Conservation (phyloP, 1,140 invertebrate genomes). For the Hylaeus anthracinus region DNA sequence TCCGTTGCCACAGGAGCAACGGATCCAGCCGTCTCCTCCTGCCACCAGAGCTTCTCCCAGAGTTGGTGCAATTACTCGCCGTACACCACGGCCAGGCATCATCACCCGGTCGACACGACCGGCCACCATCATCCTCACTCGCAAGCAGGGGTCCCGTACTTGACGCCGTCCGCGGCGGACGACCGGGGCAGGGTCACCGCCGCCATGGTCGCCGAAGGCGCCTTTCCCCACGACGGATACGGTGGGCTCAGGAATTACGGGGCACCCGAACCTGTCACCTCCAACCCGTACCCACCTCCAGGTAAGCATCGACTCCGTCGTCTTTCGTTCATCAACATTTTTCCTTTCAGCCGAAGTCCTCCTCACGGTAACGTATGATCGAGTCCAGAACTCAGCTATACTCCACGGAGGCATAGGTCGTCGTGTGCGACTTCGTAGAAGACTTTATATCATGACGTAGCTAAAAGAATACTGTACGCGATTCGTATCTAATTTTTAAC, state of each 20-base stretch:
- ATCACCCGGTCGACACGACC: slow-evolving; percentile 80
- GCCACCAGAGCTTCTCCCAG: slow-evolving; percentile 88
- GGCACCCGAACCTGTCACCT: slow-evolving; percentile 87
- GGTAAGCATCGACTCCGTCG: slow-evolving; percentile 81
- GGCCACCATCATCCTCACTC: slow-evolving; percentile 82
- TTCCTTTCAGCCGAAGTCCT: background rate
- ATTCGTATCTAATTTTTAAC: too few relatives aligned
- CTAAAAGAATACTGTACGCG: too few relatives aligned
- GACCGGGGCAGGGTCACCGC: slow-evolving; percentile 84
- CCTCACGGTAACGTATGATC: background rate
- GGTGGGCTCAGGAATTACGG: slow-evolving; percentile 87
- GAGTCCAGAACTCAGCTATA: too few relatives aligned
- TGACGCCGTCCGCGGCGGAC: slow-evolving; percentile 84
- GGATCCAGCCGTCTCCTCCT: slow-evolving; percentile 83
- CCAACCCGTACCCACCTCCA: slow-evolving; percentile 90
- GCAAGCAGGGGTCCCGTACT: slow-evolving; percentile 82
- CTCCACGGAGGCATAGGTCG: too few relatives aligned
- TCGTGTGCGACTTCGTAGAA: too few relatives aligned
- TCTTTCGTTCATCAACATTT: background rate
- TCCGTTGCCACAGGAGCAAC: slow-evolving; percentile 78
- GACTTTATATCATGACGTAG: too few relatives aligned
- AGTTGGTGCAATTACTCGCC: slow-evolving; percentile 88
- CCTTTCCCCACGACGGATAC: slow-evolving; percentile 89
- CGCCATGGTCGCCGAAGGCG: slow-evolving; percentile 84
- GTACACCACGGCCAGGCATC: slow-evolving; percentile 84